Evolutionary conservation across 2,113 vertebrate species (phyloP).

Genomic region (Rhinichthys klamathensis): DNA sequence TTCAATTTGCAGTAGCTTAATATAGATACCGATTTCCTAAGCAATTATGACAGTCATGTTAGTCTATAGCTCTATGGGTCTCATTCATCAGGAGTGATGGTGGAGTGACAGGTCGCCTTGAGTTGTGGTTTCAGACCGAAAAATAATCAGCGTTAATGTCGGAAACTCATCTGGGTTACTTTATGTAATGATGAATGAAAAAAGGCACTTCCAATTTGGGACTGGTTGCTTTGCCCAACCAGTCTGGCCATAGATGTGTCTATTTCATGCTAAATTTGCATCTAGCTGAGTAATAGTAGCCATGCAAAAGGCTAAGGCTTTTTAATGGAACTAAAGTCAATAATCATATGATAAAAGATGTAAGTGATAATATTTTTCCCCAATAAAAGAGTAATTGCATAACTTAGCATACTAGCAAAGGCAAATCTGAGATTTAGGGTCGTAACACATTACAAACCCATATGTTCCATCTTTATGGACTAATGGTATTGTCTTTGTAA

Average conservation of each 20-base stretch:
- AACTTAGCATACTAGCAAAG: background rate
- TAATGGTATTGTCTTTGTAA: constrained; percentile 35
- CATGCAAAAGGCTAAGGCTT: background rate
- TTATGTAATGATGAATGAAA: constrained; percentile 26
- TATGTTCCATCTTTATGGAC: constrained; percentile 17
- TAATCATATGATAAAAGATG: background rate
- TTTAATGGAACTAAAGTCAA: background rate
- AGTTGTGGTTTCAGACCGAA: constrained; percentile 43
- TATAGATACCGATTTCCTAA: constrained; percentile 28
- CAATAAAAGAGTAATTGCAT: background rate
- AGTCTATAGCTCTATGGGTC: background rate
- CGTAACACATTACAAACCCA: background rate
- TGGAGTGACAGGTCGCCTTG: constrained; percentile 27
- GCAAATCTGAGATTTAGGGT: background rate
- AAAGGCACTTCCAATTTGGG: constrained; percentile 14
- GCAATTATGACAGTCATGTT: background rate
- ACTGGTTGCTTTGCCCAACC: background rate
- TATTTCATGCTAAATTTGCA: constrained; percentile 31
- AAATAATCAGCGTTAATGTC: constrained; percentile 33
- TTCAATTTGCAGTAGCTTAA: constrained; percentile 32
- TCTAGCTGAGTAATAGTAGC: background rate
- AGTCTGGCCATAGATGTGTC: background rate
- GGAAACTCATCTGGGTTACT: constrained; percentile 43
- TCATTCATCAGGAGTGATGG: constrained; percentile 13
- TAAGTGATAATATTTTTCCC: background rate